These are phyloP conservation scores for Meiosimyza platycephala DNA, from an alignment of 2,888 invertebrate genomes.

Conservation along the genomic window DNA sequence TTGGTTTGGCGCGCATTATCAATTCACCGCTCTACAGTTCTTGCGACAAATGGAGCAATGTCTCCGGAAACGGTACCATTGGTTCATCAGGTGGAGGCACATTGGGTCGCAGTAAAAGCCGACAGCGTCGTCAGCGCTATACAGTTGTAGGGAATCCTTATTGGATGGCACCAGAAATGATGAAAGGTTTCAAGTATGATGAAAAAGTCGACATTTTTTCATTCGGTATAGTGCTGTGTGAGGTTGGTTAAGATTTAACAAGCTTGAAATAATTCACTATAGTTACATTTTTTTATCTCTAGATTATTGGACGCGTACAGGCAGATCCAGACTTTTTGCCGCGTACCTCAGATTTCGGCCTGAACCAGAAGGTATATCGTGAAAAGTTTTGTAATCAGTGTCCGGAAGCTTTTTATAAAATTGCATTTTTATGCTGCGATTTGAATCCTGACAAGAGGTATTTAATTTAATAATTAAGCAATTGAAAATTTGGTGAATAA, in stretches of 20 bases:
- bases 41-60: slow-evolving; percentile 54
- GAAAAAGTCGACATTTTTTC: slow-evolving; percentile 97
- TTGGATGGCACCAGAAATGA: slow-evolving; percentile 99
- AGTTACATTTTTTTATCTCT: slow-evolving; percentile 41
- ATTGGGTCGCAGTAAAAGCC: slow-evolving; percentile 71
- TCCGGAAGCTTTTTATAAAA: slow-evolving; percentile 87
- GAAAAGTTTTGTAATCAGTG: slow-evolving; percentile 86
- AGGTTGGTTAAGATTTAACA: slow-evolving; percentile 70
- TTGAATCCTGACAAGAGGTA: slow-evolving; percentile 89
- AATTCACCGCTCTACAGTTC: slow-evolving; percentile 66
- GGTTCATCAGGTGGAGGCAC: slow-evolving; percentile 67
- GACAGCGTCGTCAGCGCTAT: slow-evolving; percentile 85
- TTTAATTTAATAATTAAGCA: background rate
- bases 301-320: slow-evolving; percentile 94
- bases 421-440: slow-evolving; percentile 91
- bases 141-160: slow-evolving; percentile 97
- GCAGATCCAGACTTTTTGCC: slow-evolving; percentile 96
- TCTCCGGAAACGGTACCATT: slow-evolving; percentile 58
- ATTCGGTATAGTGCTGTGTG: slow-evolving; percentile 94
- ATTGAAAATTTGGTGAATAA: background rate
- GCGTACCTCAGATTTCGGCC: slow-evolving; percentile 89
- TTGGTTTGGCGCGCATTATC: slow-evolving; percentile 89
- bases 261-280: background rate
- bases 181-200: slow-evolving; percentile 95
- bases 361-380: slow-evolving; percentile 86